Conservation (phyloP, 2,797 vertebrate species). For the Platyrinchus mystaceus region DNA sequence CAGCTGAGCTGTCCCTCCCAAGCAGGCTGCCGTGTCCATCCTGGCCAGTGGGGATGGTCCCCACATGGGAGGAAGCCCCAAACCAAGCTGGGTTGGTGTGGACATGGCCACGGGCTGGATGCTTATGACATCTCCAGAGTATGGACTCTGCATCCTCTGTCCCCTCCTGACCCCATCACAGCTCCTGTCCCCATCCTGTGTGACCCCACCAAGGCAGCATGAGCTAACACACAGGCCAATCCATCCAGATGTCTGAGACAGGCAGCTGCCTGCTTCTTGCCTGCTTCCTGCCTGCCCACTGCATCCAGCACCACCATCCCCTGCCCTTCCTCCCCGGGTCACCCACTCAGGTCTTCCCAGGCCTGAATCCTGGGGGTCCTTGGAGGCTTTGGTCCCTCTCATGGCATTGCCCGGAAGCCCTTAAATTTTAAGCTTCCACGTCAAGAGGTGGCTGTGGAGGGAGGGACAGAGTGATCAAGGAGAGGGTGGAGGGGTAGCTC, state of each 20-base stretch:
- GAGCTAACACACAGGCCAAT: rapidly evolving
- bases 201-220: rapidly evolving
- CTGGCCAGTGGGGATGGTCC: rapidly evolving
- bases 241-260: background rate
- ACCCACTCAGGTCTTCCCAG: rapidly evolving
- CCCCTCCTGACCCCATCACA: background rate
- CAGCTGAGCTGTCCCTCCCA: rapidly evolving
- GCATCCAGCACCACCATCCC: background rate
- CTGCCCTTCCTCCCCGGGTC: background rate
- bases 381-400: background rate
- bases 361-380: background rate
- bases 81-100: rapidly evolving
- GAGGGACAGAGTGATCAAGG: rapidly evolving
- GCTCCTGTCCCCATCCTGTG: background rate
- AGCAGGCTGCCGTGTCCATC: rapidly evolving
- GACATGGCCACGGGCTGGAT: rapidly evolving
- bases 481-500: background rate
- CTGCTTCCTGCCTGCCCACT: background rate
- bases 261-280: background rate
- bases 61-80: rapidly evolving
- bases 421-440: rapidly evolving
- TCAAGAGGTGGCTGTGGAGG: background rate
- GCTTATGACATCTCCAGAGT: rapidly evolving
- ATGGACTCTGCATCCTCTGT: background rate
- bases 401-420: background rate